Base-by-base conservation (phyloP, 2,113 vertebrate genomes). In the Accipiter virgatus region DNA sequence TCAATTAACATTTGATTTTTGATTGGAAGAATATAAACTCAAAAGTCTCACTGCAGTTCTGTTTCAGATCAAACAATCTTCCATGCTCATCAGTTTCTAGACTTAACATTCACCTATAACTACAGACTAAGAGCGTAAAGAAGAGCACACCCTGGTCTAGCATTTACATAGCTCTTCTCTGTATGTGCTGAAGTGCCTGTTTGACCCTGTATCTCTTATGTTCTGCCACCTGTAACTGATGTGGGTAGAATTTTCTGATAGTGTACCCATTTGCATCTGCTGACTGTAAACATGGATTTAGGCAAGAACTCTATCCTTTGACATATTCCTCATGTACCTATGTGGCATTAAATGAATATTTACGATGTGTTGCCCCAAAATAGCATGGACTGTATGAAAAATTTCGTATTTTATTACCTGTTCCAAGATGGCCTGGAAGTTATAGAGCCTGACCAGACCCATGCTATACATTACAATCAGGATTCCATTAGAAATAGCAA, bases 371-470 rank as follows among this genome's bases (percentile, higher is more conserved):
- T 90, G 45, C 18, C 58, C 55, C 13, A 82, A 82, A 80, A 58
- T 3, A 89, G n/a, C 32, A 59, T 9, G 6, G 23, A 40, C 12
- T 58, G 56, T 31, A 32, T 47, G 62, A 90, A 82, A 96, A 92
- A 81, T 27, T 84, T 34, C 2, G 4, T 17, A 67, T 84, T 95
- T 91, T 32, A 48, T 97, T 98, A 99, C 99, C 98, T 98, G 98
- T 84, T 99, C 96, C 56, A 98, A 73, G 96, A 99, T 99, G 93
- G 98, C 97, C 93, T 99, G 98, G 96, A 99, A 99, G 97, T 98
- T 99, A 96, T 99, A 99, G 29, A 99, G 98, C 94, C 98, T 99
- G 93, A 99, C 98, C 87, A 98, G 98, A 91, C 99, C 99, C 50
- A 98, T 98, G 96, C 98, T 99, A 96, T 99, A 97, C 93, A 99